phyloP scores from a whole-genome alignment of 2,888 invertebrate genomes.

The Enoplolaimus lenunculus region DNA sequence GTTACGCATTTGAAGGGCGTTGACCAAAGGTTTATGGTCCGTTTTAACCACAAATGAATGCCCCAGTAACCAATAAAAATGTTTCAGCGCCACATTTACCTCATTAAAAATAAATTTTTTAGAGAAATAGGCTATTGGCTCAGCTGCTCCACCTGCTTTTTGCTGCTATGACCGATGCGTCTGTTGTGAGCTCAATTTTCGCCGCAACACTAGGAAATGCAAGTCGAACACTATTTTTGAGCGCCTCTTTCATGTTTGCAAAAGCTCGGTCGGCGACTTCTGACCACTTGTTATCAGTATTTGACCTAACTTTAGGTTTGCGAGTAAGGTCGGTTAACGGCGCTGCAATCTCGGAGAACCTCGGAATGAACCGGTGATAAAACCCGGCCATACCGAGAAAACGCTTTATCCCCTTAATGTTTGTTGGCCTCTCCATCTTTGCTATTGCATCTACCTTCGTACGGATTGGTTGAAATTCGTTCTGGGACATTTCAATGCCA shows the following conservation, averaged over 20 bases:
- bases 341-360: not conserved
- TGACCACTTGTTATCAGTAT: not conserved
- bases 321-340: not conserved
- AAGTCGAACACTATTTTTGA: not conserved
- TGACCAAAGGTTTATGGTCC: no score
- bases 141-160: not conserved
- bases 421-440: not conserved
- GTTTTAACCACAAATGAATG: no score
- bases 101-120: constrained; percentile 1
- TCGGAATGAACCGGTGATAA: not conserved
- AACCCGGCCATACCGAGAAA: not conserved
- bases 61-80: no score
- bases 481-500: not conserved
- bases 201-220: not conserved
- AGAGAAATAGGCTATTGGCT: not conserved
- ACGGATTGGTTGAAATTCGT: not conserved
- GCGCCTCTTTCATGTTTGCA: not conserved
- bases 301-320: not conserved
- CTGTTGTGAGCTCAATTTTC: not conserved
- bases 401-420: not conserved
- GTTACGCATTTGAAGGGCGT: no score
- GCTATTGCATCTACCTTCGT: not conserved
- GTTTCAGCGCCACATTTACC: no score
- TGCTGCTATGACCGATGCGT: not conserved
- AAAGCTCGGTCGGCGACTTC: not conserved